Evolutionary conservation across 2,888 invertebrate species (phyloP).

Genomic region (Odontothrips loti): DNA sequence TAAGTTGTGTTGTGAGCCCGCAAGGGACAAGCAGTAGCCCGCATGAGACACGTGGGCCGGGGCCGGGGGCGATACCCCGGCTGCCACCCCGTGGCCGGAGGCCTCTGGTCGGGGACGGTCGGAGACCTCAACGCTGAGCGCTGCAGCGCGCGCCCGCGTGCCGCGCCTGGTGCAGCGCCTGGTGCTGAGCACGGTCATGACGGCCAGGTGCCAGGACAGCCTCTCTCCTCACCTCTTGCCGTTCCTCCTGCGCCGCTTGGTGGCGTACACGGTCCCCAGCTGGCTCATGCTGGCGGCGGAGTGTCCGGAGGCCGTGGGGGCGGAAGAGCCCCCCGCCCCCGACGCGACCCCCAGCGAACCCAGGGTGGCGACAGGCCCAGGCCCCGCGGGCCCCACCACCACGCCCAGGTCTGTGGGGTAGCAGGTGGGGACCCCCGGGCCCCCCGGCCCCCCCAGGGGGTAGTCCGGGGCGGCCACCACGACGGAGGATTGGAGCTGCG

Average conservation of each 20-base stretch:
- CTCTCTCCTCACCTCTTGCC: constrained; percentile 78
- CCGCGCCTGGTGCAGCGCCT: too few species aligned
- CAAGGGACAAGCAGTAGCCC: not conserved
- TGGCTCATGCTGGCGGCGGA: constrained; percentile 62
- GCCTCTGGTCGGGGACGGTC: too few species aligned
- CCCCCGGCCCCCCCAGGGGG: constrained; percentile 42
- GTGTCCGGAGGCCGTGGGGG: constrained; percentile 47
- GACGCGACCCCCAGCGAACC: constrained; percentile 30
- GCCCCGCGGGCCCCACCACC: constrained; percentile 19
- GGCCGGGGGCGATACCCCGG: too few species aligned
- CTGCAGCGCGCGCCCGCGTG: too few species aligned
- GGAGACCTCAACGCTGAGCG: too few species aligned
- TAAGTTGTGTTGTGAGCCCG: not conserved
- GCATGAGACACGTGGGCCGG: too few species aligned
- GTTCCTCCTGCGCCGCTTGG: constrained; percentile 89
- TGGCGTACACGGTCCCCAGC: constrained; percentile 94
- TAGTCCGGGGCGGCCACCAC: constrained; percentile 37
- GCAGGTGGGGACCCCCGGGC: constrained; percentile 43
- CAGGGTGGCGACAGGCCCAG: constrained; percentile 18
- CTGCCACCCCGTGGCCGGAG: too few species aligned
- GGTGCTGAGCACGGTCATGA: too few species aligned
- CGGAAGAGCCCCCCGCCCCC: constrained; percentile 42
- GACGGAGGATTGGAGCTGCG: constrained; percentile 42
- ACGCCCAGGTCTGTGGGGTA: constrained; percentile 28
- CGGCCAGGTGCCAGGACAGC: not conserved